Conservation (phyloP, 2,797 vertebrate species). For the Borostomias antarcticus region DNA sequence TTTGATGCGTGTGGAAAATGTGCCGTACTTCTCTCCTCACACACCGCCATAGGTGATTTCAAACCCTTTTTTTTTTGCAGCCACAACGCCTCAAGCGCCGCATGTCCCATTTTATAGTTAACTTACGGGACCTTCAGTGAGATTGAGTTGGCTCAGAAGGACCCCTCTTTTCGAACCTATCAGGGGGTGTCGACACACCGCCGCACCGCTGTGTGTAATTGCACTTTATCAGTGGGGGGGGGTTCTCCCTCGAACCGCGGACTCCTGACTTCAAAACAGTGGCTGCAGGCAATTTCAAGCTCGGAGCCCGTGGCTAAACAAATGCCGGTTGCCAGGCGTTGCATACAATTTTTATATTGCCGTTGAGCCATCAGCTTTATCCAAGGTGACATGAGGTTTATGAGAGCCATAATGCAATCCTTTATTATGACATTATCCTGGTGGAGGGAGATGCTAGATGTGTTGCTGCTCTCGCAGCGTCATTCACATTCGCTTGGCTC, state of each 20-base stretch:
- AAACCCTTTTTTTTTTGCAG: slow-evolving; percentile 21
- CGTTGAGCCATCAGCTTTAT: slow-evolving; percentile 65
- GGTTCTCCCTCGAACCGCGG: background rate
- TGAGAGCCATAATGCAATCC: slow-evolving; percentile 66
- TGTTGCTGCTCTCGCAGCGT: slow-evolving; percentile 58
- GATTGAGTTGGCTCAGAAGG: slow-evolving; percentile 70
- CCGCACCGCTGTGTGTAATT: slow-evolving; percentile 59
- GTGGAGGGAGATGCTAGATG: slow-evolving; percentile 59
- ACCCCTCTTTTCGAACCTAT: slow-evolving; percentile 61
- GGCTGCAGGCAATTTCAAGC: slow-evolving; percentile 59
- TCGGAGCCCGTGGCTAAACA: slow-evolving; percentile 60
- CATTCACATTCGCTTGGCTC: slow-evolving; percentile 61
- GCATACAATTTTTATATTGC: slow-evolving; percentile 60
- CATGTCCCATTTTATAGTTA: slow-evolving; percentile 60
- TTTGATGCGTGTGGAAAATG: slow-evolving; percentile 59
- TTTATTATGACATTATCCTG: slow-evolving; percentile 66
- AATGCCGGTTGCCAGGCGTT: slow-evolving; percentile 59
- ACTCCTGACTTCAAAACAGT: slow-evolving; percentile 29
- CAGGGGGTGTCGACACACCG: slow-evolving; percentile 49
- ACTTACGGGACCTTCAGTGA: slow-evolving; percentile 62
- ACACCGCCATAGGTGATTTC: slow-evolving; percentile 54
- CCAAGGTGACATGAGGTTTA: slow-evolving; percentile 72
- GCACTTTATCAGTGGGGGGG: slow-evolving; percentile 37
- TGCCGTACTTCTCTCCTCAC: slow-evolving; percentile 56
- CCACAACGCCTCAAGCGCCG: slow-evolving; percentile 48